Conservation (phyloP, 1,140 invertebrate species). For the Pogonus chalceus region DNA sequence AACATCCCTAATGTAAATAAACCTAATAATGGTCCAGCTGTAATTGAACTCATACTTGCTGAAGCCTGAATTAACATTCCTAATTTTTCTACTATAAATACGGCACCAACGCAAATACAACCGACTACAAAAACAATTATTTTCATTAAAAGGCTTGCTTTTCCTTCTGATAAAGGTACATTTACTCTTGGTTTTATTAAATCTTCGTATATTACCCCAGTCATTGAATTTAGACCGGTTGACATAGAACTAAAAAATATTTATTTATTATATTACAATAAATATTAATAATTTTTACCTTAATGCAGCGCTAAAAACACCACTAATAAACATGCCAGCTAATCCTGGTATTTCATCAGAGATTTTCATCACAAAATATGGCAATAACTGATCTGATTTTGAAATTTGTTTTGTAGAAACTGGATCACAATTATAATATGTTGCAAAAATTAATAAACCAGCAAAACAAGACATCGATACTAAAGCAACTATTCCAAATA, state of each 20-base stretch:
- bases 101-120: constrained; percentile 49
- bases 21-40: constrained; percentile 63
- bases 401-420: constrained; percentile 44
- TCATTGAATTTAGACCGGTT: constrained; percentile 68
- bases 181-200: constrained; percentile 56
- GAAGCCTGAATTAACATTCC: constrained; percentile 56
- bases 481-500: constrained; percentile 33
- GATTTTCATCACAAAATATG: constrained; percentile 54
- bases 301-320: constrained; percentile 57
- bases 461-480: constrained; percentile 43
- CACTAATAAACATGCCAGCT: constrained; percentile 56
- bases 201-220: constrained; percentile 73
- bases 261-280: constrained; percentile 2
- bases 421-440: constrained; percentile 65
- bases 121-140: constrained; percentile 52
- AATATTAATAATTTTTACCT: constrained; percentile 33
- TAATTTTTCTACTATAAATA: constrained; percentile 59
- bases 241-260: constrained; percentile 59
- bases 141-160: constrained; percentile 58
- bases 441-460: constrained; percentile 63
- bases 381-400: constrained; percentile 45
- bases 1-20: constrained; percentile 71
- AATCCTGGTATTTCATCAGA: constrained; percentile 44
- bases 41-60: constrained; percentile 55
- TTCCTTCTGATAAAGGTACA: constrained; percentile 43